Conservation (phyloP, 2,888 invertebrate genomes). For the Ommatoiulus sabulosus region DNA sequence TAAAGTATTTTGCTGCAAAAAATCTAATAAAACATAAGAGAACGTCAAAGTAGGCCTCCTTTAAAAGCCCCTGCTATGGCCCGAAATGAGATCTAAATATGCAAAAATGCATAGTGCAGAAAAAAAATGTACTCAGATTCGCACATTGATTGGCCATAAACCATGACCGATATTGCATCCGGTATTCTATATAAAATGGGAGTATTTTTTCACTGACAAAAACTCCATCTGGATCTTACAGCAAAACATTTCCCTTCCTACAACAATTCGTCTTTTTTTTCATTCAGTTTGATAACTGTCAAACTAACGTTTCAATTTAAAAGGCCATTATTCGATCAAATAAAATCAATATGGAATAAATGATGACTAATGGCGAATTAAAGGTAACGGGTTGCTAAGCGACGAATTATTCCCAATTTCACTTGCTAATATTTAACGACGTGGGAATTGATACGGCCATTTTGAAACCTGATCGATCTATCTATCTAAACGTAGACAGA, state of each 20-base stretch:
- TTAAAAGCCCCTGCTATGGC: neutral
- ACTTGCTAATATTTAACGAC: constrained; percentile 15
- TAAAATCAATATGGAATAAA: constrained; percentile 45
- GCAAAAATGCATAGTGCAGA: neutral
- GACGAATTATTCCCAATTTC: neutral
- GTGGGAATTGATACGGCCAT: neutral
- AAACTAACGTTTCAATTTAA: constrained; percentile 39
- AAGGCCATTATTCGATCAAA: constrained; percentile 30
- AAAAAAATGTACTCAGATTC: neutral
- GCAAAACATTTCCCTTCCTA: neutral
- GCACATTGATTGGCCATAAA: constrained; percentile 30
- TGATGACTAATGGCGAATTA: constrained; percentile 44
- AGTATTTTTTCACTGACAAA: neutral
- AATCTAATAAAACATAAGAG: neutral
- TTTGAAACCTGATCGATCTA: neutral
- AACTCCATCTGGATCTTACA: neutral
- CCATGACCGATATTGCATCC: neutral
- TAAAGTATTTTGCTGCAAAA: neutral
- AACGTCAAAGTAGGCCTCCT: constrained; percentile 1
- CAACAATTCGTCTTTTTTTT: constrained; percentile 24
- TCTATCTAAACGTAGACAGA: neutral
- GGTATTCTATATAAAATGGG: neutral
- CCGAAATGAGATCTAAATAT: neutral
- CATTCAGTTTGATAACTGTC: neutral
- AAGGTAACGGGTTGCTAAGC: constrained; percentile 38